Conservation (phyloP, 2,888 invertebrate species). For the Spatulosminthurus flaviceps region DNA sequence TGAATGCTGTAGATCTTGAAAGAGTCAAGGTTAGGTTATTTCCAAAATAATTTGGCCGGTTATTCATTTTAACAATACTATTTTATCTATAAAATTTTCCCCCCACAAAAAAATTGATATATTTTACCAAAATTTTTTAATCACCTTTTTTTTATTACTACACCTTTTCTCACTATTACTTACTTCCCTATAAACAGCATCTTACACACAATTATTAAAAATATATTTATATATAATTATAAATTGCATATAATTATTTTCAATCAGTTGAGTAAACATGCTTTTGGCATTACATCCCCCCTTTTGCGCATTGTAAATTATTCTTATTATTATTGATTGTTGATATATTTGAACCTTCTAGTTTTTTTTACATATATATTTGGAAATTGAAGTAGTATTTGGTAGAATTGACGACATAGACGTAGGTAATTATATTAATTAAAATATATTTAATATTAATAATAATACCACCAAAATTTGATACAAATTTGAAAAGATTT, state of each 20-base stretch:
- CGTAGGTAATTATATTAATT: too few relatives aligned
- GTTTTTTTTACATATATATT: not conserved
- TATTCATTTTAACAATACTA: not conserved
- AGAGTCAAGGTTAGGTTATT: conserved; percentile 89
- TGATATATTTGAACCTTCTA: not conserved
- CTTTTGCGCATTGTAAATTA: conserved; percentile 8
- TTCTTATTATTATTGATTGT: not conserved
- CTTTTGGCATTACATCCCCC: not conserved
- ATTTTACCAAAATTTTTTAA: not conserved
- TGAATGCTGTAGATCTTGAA: conserved; percentile 99
- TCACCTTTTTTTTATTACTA: not conserved
- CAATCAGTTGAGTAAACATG: conserved; percentile 6
- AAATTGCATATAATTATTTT: not conserved
- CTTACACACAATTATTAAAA: not conserved
- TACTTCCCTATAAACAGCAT: not conserved
- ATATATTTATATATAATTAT: not conserved
- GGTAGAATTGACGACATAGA: too few relatives aligned
- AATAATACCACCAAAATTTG: too few relatives aligned
- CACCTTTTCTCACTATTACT: too few relatives aligned
- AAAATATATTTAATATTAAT: too few relatives aligned
- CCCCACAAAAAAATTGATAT: too few relatives aligned
- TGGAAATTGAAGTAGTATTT: too few relatives aligned
- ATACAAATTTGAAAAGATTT: not conserved
- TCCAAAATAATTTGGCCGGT: not conserved
- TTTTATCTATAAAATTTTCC: too few relatives aligned